These are phyloP conservation scores for Magallana angulata DNA, from an alignment of 1,140 invertebrate species.

Conservation along the genomic window DNA sequence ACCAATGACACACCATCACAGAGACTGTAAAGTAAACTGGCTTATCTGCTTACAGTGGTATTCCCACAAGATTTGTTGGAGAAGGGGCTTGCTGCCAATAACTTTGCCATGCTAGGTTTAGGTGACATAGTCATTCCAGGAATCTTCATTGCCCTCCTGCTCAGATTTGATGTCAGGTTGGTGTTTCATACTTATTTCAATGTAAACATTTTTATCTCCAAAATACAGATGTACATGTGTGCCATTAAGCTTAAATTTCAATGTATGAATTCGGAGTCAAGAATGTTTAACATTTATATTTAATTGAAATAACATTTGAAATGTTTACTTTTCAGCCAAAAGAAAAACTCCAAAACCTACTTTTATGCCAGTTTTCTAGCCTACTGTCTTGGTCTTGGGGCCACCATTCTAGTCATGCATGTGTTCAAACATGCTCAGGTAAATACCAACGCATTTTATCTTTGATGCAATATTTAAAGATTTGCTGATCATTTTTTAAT, in stretches of 20 bases:
- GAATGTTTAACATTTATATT: too few species aligned
- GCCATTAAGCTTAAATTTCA: too few species aligned
- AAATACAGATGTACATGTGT: too few species aligned
- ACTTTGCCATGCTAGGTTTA: conserved; percentile 99
- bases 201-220: too few species aligned
- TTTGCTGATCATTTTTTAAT: too few species aligned
- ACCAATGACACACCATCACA: too few species aligned
- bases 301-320: not conserved
- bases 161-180: conserved; percentile 94
- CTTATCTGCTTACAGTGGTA: conserved; percentile 86
- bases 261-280: too few species aligned
- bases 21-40: not conserved
- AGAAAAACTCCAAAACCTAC: conserved; percentile 92
- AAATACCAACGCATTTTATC: conserved; percentile 32
- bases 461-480: too few species aligned
- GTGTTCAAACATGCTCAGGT: conserved; percentile 96
- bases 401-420: conserved; percentile 99
- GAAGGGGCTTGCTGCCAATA: conserved; percentile 93
- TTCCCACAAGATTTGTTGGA: conserved; percentile 98
- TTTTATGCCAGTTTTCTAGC: conserved; percentile 96
- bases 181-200: conserved; percentile 26
- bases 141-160: conserved; percentile 97
- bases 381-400: conserved; percentile 94
- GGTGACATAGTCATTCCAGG: conserved; percentile 99
- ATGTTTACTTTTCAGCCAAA: conserved; percentile 84